A percentile compares a stretch with the other conserved stretches of the same genome.
Conservation (phyloP, 2,797 vertebrate species). For the Chrysolophus pictus region DNA sequence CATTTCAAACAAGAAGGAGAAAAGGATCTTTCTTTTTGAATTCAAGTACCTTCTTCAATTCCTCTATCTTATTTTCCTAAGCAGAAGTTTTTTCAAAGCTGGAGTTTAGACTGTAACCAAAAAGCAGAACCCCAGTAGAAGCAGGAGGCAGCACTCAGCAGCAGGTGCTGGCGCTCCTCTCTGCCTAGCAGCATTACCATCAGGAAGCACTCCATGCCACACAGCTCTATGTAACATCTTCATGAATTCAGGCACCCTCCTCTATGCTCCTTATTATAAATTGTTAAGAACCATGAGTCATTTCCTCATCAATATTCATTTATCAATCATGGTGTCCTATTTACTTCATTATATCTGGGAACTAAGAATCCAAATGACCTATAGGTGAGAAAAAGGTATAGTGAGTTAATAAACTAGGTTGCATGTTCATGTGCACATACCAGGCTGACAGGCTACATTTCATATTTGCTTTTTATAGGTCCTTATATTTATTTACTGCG, state of each 20-base stretch:
- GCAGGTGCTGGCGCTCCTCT: neutral
- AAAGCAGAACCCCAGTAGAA: neutral
- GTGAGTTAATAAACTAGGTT: neutral
- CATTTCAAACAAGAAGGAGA: neutral
- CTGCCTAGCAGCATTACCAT: neutral
- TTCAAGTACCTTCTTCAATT: neutral
- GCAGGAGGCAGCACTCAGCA: neutral
- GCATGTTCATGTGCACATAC: neutral
- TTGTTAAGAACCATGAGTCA: constrained; percentile 1
- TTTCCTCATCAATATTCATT: constrained; percentile 21
- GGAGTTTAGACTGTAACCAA: neutral
- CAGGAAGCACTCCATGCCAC: neutral
- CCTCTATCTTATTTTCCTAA: neutral
- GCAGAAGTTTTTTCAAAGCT: neutral
- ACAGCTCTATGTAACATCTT: neutral
- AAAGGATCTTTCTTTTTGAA: neutral
- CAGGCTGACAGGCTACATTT: neutral
- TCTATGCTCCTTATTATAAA: neutral
- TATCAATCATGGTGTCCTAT: neutral
- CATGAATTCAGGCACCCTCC: neutral
- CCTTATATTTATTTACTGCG: neutral
- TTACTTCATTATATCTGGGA: neutral
- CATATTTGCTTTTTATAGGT: neutral
- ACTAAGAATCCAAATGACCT: neutral
- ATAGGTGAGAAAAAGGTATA: neutral